Evolutionary conservation across 2,888 invertebrate genomes (phyloP), one percentile per base, ranked within the genome.

Genomic region (Acronicta leporina): DNA sequence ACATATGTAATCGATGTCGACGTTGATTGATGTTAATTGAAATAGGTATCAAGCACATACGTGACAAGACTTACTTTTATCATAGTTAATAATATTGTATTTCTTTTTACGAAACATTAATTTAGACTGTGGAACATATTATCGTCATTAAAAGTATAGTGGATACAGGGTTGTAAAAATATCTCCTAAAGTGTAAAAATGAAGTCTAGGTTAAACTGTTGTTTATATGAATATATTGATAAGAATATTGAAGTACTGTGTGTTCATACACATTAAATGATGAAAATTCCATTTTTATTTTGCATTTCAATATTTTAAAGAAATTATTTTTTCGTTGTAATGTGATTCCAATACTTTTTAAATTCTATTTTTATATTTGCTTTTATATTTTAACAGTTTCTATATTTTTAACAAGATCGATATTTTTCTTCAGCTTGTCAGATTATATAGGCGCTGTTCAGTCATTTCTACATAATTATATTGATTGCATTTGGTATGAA

Each of bases 151-250:
- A 87, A 92, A 88, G 87, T 91, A 92, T 94, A 93, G 94, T 93
- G 94, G 92, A 92, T 90, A 94, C 94, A 94, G 94, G 94, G 94
- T 94, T 94, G 94, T 93, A 92, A 91, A 88, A 92, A 93, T 94
- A 94, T 94, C 91, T 94, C 90, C 90, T 91, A 91, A 93, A 88
- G 80, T 92, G 89, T 92, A 90, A 90, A 87, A 88, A 87, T 75
- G 79, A 88, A 78, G 84, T 88, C 82, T 92, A 93, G 91, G 88
- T 85, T 76, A 75, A 84, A 89, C 89, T 88, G 89, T 92, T 92
- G 92, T 94, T 92, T 93, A 89, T 91, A 92, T 90, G 81, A 90
- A 89, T 91, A 88, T 92, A 91, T 90, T 87, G 85, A 88, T 92
- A 92, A 89, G 91, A 85, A 86, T 84, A 88, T 86, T 84, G 87